These are phyloP conservation scores for Phthorimaea operculella DNA, from an alignment of 1,140 invertebrate species.

Conservation along the genomic window DNA sequence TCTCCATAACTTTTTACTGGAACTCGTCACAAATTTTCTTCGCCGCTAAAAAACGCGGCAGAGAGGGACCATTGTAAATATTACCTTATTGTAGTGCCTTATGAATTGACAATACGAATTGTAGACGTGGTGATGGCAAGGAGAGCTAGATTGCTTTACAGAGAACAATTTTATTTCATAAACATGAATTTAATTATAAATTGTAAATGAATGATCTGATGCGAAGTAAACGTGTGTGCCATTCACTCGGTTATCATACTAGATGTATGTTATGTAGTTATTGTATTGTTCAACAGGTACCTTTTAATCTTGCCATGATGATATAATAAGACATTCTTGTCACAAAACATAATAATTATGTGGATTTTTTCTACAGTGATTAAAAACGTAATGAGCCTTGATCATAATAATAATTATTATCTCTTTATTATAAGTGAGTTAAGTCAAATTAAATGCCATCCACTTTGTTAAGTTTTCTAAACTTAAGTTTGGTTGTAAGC, in stretches of 20 bases:
- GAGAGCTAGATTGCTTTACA: background rate
- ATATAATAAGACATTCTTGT: constrained; percentile 64
- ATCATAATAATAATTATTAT: constrained; percentile 58
- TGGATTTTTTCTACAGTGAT: constrained; percentile 48
- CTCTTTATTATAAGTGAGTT: constrained; percentile 59
- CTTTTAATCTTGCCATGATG: constrained; percentile 67
- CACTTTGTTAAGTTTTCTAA: constrained; percentile 66
- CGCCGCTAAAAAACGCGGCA: constrained; percentile 26
- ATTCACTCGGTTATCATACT: constrained; percentile 62
- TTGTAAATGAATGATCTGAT: constrained; percentile 43
- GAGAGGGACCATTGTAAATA: constrained; percentile 52
- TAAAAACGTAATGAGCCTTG: constrained; percentile 55
- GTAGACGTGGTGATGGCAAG: constrained; percentile 39
- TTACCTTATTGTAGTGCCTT: constrained; percentile 50
- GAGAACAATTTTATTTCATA: constrained; percentile 6
- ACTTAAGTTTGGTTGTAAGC: constrained; percentile 61
- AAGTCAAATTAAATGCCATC: constrained; percentile 68
- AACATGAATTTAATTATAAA: background rate
- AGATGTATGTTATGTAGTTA: constrained; percentile 60
- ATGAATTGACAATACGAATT: constrained; percentile 41
- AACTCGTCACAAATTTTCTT: constrained; percentile 50
- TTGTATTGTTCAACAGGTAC: constrained; percentile 63
- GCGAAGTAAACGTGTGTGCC: constrained; percentile 60
- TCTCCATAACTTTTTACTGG: constrained; percentile 44
- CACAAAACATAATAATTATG: constrained; percentile 46